Evolutionary conservation across 2,888 invertebrate genomes (phyloP).

Genomic region (Sphaerophoria rueppellii): DNA sequence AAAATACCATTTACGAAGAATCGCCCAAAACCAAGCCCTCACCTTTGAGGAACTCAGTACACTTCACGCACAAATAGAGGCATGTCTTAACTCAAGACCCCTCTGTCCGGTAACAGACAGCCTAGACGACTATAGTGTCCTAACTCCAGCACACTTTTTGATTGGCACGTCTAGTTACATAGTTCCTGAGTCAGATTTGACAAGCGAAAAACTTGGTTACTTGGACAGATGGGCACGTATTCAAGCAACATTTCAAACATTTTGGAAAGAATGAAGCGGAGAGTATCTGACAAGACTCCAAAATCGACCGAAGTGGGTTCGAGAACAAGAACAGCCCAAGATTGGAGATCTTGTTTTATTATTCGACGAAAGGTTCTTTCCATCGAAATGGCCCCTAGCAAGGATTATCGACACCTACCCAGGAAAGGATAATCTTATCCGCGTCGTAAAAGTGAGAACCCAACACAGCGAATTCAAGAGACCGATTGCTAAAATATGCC

Average conservation of each 20-base stretch:
- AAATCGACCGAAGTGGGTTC: too few relatives aligned
- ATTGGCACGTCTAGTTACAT: neutral
- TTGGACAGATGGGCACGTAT: neutral
- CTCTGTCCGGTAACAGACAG: neutral
- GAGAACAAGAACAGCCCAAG: too few relatives aligned
- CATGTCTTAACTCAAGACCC: neutral
- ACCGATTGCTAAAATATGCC: too few relatives aligned
- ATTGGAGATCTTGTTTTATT: neutral
- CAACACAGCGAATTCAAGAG: neutral
- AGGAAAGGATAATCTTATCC: neutral
- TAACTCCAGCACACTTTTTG: too few relatives aligned
- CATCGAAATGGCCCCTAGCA: neutral
- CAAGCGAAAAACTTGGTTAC: neutral
- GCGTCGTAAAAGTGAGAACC: neutral
- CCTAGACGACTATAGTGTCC: neutral
- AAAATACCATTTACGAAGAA: too few relatives aligned
- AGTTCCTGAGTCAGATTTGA: neutral
- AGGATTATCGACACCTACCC: conserved; percentile 7
- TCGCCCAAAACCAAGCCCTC: neutral
- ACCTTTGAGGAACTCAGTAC: neutral
- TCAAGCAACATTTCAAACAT: too few relatives aligned
- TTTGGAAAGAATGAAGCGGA: too few relatives aligned
- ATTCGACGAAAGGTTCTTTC: neutral
- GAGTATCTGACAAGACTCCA: too few relatives aligned
- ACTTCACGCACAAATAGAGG: neutral